phyloP scores from a whole-genome alignment of 2,888 invertebrate genomes.

The Pheosia tremula region DNA sequence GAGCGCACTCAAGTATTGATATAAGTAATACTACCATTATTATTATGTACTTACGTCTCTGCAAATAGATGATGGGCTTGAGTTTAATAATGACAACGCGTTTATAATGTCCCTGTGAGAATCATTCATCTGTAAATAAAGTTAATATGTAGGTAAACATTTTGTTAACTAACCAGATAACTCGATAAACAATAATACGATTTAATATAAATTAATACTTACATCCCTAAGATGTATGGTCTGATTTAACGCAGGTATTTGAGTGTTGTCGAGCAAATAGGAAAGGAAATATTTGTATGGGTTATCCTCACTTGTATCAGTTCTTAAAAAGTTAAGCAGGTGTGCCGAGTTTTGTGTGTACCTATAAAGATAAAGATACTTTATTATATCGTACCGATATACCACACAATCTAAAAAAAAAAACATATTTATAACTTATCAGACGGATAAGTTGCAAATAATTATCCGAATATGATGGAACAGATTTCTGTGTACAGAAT shows the following conservation, averaged over 20 bases:
- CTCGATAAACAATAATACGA: not conserved
- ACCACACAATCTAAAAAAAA: too few relatives aligned
- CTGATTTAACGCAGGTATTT: slow-evolving; percentile 9
- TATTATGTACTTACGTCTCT: slow-evolving; percentile 13
- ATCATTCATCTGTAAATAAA: slow-evolving; percentile 45
- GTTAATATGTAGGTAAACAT: not conserved
- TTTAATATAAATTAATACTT: slow-evolving; percentile 31
- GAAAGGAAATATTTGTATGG: slow-evolving; percentile 28
- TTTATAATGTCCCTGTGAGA: slow-evolving; percentile 43
- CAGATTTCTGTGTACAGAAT: too few relatives aligned
- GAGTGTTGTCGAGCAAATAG: slow-evolving; percentile 32
- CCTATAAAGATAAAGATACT: slow-evolving; percentile 41
- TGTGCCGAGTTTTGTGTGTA: slow-evolving; percentile 53
- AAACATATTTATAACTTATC: too few relatives aligned
- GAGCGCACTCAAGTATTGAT: not conserved
- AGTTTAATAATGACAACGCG: slow-evolving; percentile 41
- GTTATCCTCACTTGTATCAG: slow-evolving; percentile 25
- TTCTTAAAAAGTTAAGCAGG: slow-evolving; percentile 52
- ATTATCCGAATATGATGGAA: too few relatives aligned
- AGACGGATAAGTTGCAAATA: too few relatives aligned
- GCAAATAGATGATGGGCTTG: slow-evolving; percentile 7
- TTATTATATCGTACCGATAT: too few relatives aligned
- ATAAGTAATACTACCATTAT: not conserved
- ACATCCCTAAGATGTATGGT: slow-evolving; percentile 52
- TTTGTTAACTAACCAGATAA: not conserved